Evolutionary conservation across 2,113 vertebrate genomes (phyloP), one percentile per base, ranked within the genome.

Genomic region (Solea senegalensis): DNA sequence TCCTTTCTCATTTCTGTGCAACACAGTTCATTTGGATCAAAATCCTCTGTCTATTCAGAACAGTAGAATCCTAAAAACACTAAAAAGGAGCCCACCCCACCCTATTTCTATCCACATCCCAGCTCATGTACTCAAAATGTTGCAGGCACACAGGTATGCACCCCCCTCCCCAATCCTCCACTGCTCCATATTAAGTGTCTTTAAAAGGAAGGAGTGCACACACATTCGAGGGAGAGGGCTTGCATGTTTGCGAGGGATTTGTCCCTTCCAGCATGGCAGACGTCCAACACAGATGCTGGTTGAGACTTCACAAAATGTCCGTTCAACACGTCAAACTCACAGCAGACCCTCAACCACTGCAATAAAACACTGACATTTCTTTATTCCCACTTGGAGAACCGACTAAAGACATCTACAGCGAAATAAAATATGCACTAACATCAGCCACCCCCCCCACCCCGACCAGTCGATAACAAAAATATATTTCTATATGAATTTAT

Each of bases 401-500:
- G 70, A 82, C 79, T 82, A 70, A 84, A 86, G 71, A 86, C 76
- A 67, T 77, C 65, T 69, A 70, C 81, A 85, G 76, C 76, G 44
- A 85, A 89, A 77, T 52, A 46, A 86, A 82, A 82, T 63, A 72
- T 72, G 54, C 75, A 90, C 94, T 92, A 81, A 54, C 21, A 11
- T 14, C 49, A 16, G 14, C 59, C 41, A 12, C 44, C 26, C 9
- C 40, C 10, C 15, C 80, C 80, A 67, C 55, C 78, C 78, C 82
- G 65, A 28, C 74, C 82, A 88, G 86, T 85, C 84, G 72, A 87
- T 96, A 96, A 96, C 93, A 96, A 97, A 98, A 97, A 98, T 96
- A 97, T 93, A 97, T 94, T 95, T 96, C 97, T 96, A 95, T 95
- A 95, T 89, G 90, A 95, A 94, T 93, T 91, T 91, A 90, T 93